Evolutionary conservation across 2,113 vertebrate species (phyloP).

Genomic region (Anoura caudifer): DNA sequence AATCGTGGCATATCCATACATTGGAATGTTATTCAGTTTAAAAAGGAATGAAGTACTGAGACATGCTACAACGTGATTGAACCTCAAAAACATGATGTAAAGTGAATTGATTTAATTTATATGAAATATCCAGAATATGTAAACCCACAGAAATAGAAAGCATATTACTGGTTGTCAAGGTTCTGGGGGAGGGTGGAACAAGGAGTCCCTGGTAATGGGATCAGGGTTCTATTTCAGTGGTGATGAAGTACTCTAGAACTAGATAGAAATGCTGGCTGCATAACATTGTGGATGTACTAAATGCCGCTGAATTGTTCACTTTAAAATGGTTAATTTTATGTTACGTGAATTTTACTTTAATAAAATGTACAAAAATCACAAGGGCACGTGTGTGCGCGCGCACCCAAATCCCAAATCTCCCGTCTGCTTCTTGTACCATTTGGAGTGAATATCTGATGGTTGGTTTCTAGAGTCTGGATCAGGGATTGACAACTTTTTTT

Average conservation of each 20-base stretch:
- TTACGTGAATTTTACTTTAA: conserved; percentile 4
- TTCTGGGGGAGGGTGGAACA: neutral
- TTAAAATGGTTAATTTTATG: conserved; percentile 13
- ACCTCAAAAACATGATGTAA: neutral
- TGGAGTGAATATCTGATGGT: neutral
- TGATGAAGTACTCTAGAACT: neutral
- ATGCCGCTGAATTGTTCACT: neutral
- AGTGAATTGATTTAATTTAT: neutral
- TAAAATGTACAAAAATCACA: neutral
- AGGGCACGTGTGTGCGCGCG: neutral
- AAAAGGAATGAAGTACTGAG: neutral
- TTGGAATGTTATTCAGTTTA: neutral
- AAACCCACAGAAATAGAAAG: neutral
- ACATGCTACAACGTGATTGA: neutral
- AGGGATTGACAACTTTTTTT: neutral
- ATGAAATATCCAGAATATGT: neutral
- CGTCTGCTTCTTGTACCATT: neutral
- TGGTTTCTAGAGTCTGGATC: neutral
- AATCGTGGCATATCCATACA: neutral
- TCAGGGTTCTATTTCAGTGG: neutral
- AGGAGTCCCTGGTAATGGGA: neutral
- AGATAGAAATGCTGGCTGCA: neutral
- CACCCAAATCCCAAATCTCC: neutral
- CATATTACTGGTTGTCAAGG: neutral
- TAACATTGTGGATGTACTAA: neutral